Base-by-base conservation (phyloP, 2,113 vertebrate genomes). In the Carettochelys insculpta region DNA sequence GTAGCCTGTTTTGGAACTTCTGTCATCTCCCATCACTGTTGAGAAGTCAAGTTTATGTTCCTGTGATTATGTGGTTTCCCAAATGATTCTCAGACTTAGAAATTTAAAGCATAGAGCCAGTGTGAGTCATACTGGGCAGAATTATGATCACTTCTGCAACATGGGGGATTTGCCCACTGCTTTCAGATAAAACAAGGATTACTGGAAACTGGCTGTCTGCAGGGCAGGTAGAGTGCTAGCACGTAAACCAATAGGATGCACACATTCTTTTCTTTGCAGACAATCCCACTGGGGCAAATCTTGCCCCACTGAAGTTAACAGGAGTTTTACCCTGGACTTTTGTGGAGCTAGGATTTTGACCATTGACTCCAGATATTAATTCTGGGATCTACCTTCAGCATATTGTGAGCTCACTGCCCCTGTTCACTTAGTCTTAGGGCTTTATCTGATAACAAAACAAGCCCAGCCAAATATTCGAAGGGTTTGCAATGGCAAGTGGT, bases 401-500 rank as follows among this genome's bases (percentile, higher is more conserved):
- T 0, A 12, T 41, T 27, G 25, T 14, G 11, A 82, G 80, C 41
- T 2, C 41, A n/a, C 52, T 29, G 84, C 71, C 71, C 91, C 45
- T 71, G 41, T 41, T 71, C 71, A 17, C 90, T 20, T 4, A 51
- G 84, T 14, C 90, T 20, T 4, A 51, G 84, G n/a, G 77, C 6
- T 47, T 91, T 91, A 90, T n/a, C 88, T 94, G 27, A 92, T 79
- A 85, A 91, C 43, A 76, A 1, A 92, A 20, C 45, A 58, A 91
- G 54, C 3, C 86, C 75, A 79, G 94, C 90, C 94, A 91, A 80
- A 51, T 83, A 87, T 92, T 79, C 54, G 88, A 90, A 84, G 85
- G 27, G 88, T 83, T 89, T 91, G 84, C 75, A 83, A 47, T 3
- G n/a, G 52, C 83, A 91, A 93, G 81, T 88, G 84, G 76, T 76